These are phyloP conservation scores for Alexandromys oeconomus DNA, from an alignment of 2,797 vertebrate species.

Conservation along the genomic window DNA sequence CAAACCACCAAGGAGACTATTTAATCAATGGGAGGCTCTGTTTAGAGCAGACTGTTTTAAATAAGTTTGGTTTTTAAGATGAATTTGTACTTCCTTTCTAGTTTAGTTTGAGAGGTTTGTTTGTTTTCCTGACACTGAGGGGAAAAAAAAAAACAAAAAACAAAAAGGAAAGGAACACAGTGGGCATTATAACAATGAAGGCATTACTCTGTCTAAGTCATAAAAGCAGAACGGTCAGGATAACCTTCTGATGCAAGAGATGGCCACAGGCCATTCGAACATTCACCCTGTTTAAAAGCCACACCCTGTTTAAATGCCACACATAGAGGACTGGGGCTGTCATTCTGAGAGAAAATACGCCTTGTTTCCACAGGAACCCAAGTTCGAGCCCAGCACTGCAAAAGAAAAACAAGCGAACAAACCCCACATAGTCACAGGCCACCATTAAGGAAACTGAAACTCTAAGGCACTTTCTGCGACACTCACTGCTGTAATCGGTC, in stretches of 20 bases:
- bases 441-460: not conserved
- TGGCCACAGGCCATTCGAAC: not conserved
- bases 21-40: not conserved
- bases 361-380: not conserved
- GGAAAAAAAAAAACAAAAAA: constrained; percentile 3
- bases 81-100: constrained; percentile 38
- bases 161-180: not conserved
- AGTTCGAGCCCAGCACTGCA: not conserved
- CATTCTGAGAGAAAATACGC: not conserved
- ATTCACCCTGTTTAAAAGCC: not conserved
- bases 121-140: not conserved
- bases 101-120: not conserved
- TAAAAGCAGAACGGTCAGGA: not conserved
- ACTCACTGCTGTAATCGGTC: not conserved
- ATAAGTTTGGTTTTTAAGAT: constrained; percentile 57
- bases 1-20: constrained; percentile 9
- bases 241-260: constrained; percentile 8
- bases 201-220: not conserved
- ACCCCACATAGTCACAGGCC: not conserved
- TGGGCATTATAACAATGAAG: constrained; percentile 16
- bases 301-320: not conserved
- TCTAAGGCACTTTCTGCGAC: not conserved
- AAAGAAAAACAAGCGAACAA: not conserved
- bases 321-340: not conserved
- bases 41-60: constrained; percentile 49